phyloP scores from a whole-genome alignment of 1,140 invertebrate genomes.

The Bactericera cockerelli region DNA sequence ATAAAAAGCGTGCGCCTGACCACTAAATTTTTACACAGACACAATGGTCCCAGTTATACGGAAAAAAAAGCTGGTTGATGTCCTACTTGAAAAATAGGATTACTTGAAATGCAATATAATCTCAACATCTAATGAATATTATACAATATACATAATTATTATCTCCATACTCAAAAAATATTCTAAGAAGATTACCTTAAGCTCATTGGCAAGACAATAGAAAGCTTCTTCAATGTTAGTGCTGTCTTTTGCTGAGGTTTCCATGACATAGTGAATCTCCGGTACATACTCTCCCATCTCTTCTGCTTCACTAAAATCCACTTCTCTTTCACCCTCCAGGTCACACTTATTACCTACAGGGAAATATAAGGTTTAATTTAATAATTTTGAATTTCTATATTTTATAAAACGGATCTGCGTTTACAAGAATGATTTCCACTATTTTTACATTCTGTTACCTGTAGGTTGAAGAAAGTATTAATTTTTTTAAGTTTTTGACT shows the following conservation, averaged over 20 bases:
- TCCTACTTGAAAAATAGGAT: no score
- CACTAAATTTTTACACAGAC: no score
- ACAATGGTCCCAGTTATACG: no score
- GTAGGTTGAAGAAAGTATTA: no score
- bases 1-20: no score
- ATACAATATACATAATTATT: not conserved
- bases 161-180: not conserved
- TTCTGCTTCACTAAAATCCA: conserved; percentile 66
- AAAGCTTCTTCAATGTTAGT: conserved; percentile 87
- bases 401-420: no score
- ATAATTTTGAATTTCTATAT: no score
- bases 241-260: conserved; percentile 86
- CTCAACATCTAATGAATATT: not conserved
- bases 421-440: no score
- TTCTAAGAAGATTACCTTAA: conserved; percentile 42
- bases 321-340: conserved; percentile 60
- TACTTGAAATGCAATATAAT: not conserved
- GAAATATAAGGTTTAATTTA: no score
- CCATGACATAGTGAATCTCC: conserved; percentile 67
- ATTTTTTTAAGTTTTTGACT: no score
- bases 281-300: conserved; percentile 67
- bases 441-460: no score
- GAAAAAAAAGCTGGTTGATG: no score
- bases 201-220: conserved; percentile 68
- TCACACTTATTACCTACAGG: conserved; percentile 70